Evolutionary conservation across 2,888 invertebrate species (phyloP).

Genomic region (Drymonia ruficornis): DNA sequence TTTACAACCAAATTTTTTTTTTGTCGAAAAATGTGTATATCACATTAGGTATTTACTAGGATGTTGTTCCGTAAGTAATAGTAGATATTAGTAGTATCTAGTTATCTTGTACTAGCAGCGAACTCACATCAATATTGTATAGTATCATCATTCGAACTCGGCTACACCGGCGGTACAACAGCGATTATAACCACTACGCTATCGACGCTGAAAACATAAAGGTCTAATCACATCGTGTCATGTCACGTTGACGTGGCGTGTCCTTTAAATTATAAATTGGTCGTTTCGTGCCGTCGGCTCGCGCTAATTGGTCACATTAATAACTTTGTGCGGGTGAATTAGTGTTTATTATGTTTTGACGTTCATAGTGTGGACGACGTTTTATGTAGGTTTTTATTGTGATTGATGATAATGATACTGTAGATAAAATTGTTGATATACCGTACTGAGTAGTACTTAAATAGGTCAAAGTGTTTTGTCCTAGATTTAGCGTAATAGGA

Average conservation of each 20-base stretch:
- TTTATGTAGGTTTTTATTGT: background rate
- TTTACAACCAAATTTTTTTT: no score
- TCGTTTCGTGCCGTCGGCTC: conserved; percentile 7
- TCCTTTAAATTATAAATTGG: conserved; percentile 22
- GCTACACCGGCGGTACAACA: no score
- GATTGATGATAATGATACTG: background rate
- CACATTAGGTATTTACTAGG: no score
- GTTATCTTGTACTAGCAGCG: no score
- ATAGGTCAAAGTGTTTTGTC: no score
- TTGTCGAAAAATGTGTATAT: no score
- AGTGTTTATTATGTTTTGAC: conserved; percentile 9
- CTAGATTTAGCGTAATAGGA: no score
- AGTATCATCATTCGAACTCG: no score
- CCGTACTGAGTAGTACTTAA: background rate
- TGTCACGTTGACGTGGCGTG: background rate
- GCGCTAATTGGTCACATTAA: conserved; percentile 18
- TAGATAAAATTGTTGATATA: background rate
- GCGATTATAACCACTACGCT: no score
- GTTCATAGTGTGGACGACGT: background rate
- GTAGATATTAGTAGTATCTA: no score
- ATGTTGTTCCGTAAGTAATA: no score
- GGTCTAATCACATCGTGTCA: background rate
- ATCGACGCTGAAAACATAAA: background rate
- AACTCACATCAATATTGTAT: no score
- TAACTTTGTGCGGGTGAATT: conserved; percentile 17